Conservation (phyloP, 2,888 invertebrate species). For the Eristalis tenax region DNA sequence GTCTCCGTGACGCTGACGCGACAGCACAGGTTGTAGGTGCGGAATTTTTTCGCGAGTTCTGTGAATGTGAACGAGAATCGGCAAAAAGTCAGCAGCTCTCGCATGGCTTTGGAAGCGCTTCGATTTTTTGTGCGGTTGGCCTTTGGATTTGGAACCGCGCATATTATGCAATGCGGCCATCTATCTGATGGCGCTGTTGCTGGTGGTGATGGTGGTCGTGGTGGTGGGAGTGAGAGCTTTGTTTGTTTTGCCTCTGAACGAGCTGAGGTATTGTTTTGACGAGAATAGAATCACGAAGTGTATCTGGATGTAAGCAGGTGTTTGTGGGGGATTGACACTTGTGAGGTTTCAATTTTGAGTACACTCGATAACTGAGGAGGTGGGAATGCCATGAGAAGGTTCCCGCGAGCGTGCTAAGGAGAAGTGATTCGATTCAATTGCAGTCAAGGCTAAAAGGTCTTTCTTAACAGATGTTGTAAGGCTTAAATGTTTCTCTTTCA, state of each 20-base stretch:
- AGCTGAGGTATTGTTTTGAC: not conserved
- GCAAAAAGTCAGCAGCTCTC: slow-evolving; percentile 9
- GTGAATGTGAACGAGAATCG: slow-evolving; percentile 4
- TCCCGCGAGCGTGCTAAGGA: not conserved
- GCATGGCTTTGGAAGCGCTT: slow-evolving; percentile 28
- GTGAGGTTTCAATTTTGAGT: not conserved
- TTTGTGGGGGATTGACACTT: not conserved
- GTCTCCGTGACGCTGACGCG: not conserved
- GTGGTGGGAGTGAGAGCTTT: not conserved
- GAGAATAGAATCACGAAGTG: not conserved
- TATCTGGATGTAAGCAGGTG: not conserved
- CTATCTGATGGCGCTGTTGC: not conserved
- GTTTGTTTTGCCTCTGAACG: slow-evolving; percentile 3
- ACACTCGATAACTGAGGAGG: not conserved
- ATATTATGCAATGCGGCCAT: slow-evolving; percentile 15
- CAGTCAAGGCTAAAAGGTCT: not conserved
- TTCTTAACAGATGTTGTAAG: not conserved
- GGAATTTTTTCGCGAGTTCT: slow-evolving; percentile 11
- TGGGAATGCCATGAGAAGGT: not conserved
- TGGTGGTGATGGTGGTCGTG: not conserved
- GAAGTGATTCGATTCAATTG: not conserved
- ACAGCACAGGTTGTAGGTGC: not conserved
- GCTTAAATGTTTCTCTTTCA: no score
- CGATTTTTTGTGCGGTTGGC: slow-evolving; percentile 30
- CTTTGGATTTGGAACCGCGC: slow-evolving; percentile 21